Conservation (phyloP, 2,888 invertebrate species). For the Andrena marginata region DNA sequence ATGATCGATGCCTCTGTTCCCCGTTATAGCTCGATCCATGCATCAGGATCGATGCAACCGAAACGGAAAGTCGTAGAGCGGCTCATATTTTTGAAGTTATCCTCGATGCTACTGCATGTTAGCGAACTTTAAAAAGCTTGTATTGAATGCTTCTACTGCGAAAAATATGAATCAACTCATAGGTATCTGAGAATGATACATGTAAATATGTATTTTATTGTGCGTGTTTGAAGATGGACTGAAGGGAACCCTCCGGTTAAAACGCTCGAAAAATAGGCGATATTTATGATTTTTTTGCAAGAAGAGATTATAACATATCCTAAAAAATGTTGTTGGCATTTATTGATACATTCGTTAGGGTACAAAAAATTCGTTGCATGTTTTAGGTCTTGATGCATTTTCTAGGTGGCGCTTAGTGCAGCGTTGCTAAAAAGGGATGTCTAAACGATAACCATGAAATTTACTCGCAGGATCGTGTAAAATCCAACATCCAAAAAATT, state of each 20-base stretch:
- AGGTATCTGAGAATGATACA: not conserved
- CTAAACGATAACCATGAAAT: no score
- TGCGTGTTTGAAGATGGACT: not conserved
- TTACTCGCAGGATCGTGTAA: no score
- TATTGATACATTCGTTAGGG: no score
- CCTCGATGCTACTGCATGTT: not conserved
- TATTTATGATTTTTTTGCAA: no score
- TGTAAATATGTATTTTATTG: not conserved
- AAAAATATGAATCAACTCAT: not conserved
- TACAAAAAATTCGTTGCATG: no score
- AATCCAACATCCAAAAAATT: no score
- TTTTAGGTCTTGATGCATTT: no score
- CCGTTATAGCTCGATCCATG: not conserved
- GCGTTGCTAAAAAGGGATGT: no score
- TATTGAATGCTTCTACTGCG: not conserved
- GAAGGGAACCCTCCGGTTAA: not conserved
- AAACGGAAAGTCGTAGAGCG: slow-evolving; percentile 40
- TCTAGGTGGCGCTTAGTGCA: no score
- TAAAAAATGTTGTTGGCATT: no score
- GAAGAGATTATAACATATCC: not conserved
- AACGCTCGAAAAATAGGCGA: no score
- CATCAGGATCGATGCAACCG: slow-evolving; percentile 27
- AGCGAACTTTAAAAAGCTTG: not conserved
- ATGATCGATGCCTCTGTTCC: slow-evolving; percentile 59
- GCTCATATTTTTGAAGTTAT: slow-evolving; percentile 30